Evolutionary conservation across 2,113 vertebrate species (phyloP), one percentile per base, ranked within the genome.

Genomic region (Butorides virescens): DNA sequence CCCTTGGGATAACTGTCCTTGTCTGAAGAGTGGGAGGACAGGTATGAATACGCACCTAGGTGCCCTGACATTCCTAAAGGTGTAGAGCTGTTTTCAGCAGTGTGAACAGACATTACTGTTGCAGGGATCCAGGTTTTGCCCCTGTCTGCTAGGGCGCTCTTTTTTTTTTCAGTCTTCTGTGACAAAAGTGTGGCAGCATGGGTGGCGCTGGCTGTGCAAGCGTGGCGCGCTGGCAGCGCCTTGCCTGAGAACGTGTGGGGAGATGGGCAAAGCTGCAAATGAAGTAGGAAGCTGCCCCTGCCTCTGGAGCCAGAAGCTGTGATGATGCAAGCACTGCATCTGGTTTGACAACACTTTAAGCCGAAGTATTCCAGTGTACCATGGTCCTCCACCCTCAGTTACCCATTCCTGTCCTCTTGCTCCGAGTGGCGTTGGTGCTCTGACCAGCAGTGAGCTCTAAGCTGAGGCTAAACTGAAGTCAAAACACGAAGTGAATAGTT

Each of bases 21-120:
- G 34, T 58, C 26, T 46, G 34, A 86, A 34, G 26, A 47, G 30
- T 3, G 23, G 22, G 65, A 36, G 74, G 53, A 34, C 29, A 39
- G 52, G 8, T 19, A 29, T 14, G 17, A n/a, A 32, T 4, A 4
- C 1, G 9, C 9, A 6, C 2, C 1, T 37, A n/a, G 36, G 17
- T 92, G 50, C 61, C 56, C 42, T 76, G 65, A 19, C 5, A 1
- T 61, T 56, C 30, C 70, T 49, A 18, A 46, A 62, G 56, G 42
- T 44, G 55, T 6, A 37, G 90, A 29, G 29, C 0, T 61, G 39
- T 34, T 91, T 46, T 50, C 34, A 36, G 53, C 59, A 14, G 19
- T 19, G 32, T 55, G 63, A 72, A 42, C 0, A 3, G 72, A 55
- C 27, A 9, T 46, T 23, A 9, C 27, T 26, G 16, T n/a, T 55